These are phyloP conservation scores for Salminus brasiliensis DNA, from an alignment of 2,113 vertebrate genomes.

Conservation along the genomic window DNA sequence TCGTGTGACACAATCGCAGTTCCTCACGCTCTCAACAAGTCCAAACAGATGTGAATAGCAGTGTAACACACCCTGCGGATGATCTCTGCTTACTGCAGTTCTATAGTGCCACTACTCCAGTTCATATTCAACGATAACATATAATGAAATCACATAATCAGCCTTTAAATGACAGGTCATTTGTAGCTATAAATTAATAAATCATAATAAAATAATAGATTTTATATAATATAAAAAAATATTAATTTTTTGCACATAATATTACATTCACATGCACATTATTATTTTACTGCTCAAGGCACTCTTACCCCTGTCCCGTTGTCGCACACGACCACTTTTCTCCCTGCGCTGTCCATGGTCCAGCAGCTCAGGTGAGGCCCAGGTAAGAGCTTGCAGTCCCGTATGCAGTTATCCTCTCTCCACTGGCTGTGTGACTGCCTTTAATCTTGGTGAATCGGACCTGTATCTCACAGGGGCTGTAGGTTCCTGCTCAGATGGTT, in stretches of 20 bases:
- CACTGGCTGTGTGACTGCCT: background rate
- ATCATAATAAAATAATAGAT: background rate
- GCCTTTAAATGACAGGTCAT: background rate
- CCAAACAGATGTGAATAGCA: conserved; percentile 61
- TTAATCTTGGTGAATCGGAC: background rate
- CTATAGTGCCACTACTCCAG: background rate
- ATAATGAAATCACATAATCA: background rate
- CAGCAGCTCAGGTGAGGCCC: background rate
- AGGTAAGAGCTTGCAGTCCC: conserved; percentile 3
- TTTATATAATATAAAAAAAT: no score
- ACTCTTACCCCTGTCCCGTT: conserved; percentile 92
- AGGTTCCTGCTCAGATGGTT: background rate
- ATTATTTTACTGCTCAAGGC: background rate
- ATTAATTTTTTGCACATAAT: background rate
- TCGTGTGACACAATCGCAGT: conserved; percentile 7
- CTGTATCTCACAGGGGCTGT: background rate
- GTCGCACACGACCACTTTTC: conserved; percentile 94
- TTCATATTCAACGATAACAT: background rate
- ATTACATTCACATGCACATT: background rate
- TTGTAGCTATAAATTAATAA: background rate
- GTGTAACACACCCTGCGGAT: conserved; percentile 47
- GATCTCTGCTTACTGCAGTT: background rate
- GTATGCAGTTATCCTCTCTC: background rate
- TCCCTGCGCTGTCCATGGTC: conserved; percentile 88
- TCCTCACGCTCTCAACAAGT: conserved; percentile 66